Evolutionary conservation across 1,140 invertebrate species (phyloP).

Genomic region (Olivierus martensii): DNA sequence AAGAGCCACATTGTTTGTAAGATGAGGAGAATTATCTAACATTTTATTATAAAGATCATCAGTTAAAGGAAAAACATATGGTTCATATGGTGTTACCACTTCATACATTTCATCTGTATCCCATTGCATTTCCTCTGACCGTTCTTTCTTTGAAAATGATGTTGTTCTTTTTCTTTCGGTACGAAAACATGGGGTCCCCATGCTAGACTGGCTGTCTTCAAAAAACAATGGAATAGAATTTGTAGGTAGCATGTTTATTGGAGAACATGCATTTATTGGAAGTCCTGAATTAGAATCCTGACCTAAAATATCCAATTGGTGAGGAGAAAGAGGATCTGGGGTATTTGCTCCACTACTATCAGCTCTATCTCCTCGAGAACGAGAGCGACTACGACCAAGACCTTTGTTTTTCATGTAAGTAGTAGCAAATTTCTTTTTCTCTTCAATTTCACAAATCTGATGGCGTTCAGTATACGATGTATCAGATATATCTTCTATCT

Average conservation of each 20-base stretch:
- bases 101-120: too few species aligned
- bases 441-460: slow-evolving; percentile 55
- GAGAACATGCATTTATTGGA: not conserved
- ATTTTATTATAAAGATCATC: slow-evolving; percentile 55
- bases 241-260: not conserved
- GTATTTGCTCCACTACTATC: slow-evolving; percentile 22
- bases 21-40: slow-evolving; percentile 35
- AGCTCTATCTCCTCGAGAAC: not conserved
- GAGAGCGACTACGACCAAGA: slow-evolving; percentile 29
- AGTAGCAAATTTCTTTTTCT: slow-evolving; percentile 51
- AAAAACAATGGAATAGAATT: too few species aligned
- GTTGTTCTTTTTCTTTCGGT: too few species aligned
- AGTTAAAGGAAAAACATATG: slow-evolving; percentile 52
- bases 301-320: not conserved
- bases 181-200: too few species aligned
- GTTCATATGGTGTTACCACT: slow-evolving; percentile 46
- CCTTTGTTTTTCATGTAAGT: not conserved
- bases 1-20: slow-evolving; percentile 17
- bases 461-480: slow-evolving; percentile 50
- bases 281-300: not conserved
- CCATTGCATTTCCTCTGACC: too few species aligned
- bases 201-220: too few species aligned
- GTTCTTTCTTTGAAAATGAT: too few species aligned
- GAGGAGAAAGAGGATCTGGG: slow-evolving; percentile 35
- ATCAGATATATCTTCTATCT: slow-evolving; percentile 62